Evolutionary conservation across 64 coral and sea anemone species (phyloP).

Genomic region (Hydrozoanthus tunicans): DNA sequence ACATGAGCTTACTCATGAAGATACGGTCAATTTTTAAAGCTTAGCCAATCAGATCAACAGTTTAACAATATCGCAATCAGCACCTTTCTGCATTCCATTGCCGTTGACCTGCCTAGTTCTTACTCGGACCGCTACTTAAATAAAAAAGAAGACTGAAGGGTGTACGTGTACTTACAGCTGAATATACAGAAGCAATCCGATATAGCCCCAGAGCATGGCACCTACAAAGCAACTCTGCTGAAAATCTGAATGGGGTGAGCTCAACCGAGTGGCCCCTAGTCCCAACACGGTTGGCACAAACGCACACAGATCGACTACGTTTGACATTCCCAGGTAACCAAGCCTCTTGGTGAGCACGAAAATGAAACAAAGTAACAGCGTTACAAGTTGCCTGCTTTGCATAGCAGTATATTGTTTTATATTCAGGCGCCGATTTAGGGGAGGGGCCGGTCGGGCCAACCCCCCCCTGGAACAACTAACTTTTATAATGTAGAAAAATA

Average conservation of each 20-base stretch:
- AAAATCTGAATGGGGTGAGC: not conserved
- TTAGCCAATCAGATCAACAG: too few species aligned
- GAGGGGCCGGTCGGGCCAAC: not conserved
- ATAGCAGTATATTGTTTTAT: not conserved
- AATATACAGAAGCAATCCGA: slow-evolving; percentile 25
- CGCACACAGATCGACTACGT: slow-evolving; percentile 29
- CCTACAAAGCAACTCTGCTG: not conserved
- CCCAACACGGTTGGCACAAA: slow-evolving; percentile 21
- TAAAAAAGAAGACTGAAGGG: not conserved
- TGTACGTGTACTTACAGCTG: slow-evolving; percentile 55
- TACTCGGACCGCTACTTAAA: too few species aligned
- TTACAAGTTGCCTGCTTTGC: not conserved
- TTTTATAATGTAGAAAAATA: too few species aligned
- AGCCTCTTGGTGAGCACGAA: slow-evolving; percentile 6
- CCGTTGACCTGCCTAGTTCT: too few species aligned
- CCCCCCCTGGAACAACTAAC: not conserved
- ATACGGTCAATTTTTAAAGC: too few species aligned
- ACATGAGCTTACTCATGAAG: too few species aligned
- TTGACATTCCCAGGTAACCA: slow-evolving; percentile 51
- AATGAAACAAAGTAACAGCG: not conserved
- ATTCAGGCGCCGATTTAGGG: not conserved
- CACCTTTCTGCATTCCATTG: too few species aligned
- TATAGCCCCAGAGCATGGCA: slow-evolving; percentile 11
- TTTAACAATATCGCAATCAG: too few species aligned
- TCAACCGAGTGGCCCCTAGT: not conserved